Evolutionary conservation across 2,797 vertebrate genomes (phyloP).

Genomic region (Cirrhinus mrigala): DNA sequence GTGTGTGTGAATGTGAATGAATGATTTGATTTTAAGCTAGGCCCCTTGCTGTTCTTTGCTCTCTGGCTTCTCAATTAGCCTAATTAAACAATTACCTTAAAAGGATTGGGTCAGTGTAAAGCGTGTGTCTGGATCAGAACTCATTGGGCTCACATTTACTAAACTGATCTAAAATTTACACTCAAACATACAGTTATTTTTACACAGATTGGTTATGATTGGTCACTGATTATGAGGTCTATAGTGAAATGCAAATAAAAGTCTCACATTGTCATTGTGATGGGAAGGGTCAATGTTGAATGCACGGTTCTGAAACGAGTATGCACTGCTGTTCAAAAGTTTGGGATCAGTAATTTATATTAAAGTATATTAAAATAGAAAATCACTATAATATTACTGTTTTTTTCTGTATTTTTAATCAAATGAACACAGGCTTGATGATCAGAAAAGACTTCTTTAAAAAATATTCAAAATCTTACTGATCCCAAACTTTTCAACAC

Average conservation of each 20-base stretch:
- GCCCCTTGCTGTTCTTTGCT: not conserved
- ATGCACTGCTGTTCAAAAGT: too few relatives aligned
- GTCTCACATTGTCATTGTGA: not conserved
- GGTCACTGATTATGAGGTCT: not conserved
- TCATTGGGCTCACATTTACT: slow-evolving; percentile 1
- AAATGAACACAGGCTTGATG: too few relatives aligned
- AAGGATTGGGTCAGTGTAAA: not conserved
- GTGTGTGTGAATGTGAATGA: too few relatives aligned
- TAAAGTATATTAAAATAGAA: too few relatives aligned
- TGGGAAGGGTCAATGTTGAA: not conserved
- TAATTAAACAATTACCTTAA: slow-evolving; percentile 17
- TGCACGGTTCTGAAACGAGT: not conserved
- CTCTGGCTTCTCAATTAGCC: slow-evolving; percentile 18
- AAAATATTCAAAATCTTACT: too few relatives aligned
- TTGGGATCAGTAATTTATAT: too few relatives aligned
- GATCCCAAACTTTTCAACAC: too few relatives aligned
- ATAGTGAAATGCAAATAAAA: not conserved
- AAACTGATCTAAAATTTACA: not conserved
- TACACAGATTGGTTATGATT: not conserved
- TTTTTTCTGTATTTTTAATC: too few relatives aligned
- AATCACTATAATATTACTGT: too few relatives aligned
- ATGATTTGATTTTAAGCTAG: not conserved
- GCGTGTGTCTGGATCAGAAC: slow-evolving; percentile 2
- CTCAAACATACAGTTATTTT: slow-evolving; percentile 4
- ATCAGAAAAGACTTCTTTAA: too few relatives aligned